Evolutionary conservation across 2,113 vertebrate species (phyloP), one percentile per base, ranked within the genome.

Genomic region (Oophaga pumilio): DNA sequence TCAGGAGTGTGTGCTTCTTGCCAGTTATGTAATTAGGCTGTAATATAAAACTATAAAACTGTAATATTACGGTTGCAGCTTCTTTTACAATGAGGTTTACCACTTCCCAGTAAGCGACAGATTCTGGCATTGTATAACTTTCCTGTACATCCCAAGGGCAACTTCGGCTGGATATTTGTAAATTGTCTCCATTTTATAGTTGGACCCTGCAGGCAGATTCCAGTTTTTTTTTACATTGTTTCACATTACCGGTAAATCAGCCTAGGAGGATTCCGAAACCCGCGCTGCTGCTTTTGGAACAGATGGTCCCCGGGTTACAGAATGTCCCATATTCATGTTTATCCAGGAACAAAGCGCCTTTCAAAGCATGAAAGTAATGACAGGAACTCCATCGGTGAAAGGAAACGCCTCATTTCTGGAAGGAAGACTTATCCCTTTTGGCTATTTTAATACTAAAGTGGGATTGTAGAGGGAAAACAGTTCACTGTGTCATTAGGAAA

Each of bases 291-390:
- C 73, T 64, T 71, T 89, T 17, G 43, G 85, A 88, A 89, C 81
- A 85, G 90, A 83, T 82, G 74, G 88, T 84, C 88, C 86, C 53
- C 87, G 71, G 84, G 60, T 78, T 88, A 82, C 86, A 89, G 87
- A 81, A 86, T 83, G 79, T 89, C 79, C 82, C 33, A 78, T 17
- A 15, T 88, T 85, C 20, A 28, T 84, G 71, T 89, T 91, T 90
- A 87, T 87, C 90, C 83, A 71, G 88, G 88, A 90, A 26, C 80
- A 74, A 89, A 81, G 59, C 0, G 59, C 64, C 88, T 83, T 85
- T 90, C 89, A 77, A 90, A 90, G 85, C 57, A 79, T 66, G 50
- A 11, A 69, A 66, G 73, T 89, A 68, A 74, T 49, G 82, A 52
- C 71, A 85, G 68, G 82, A 85, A 87, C 52, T 5, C 85, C 56